These are phyloP conservation scores for Balearica regulorum DNA, from an alignment of 2,797 vertebrate species.

Conservation along the genomic window DNA sequence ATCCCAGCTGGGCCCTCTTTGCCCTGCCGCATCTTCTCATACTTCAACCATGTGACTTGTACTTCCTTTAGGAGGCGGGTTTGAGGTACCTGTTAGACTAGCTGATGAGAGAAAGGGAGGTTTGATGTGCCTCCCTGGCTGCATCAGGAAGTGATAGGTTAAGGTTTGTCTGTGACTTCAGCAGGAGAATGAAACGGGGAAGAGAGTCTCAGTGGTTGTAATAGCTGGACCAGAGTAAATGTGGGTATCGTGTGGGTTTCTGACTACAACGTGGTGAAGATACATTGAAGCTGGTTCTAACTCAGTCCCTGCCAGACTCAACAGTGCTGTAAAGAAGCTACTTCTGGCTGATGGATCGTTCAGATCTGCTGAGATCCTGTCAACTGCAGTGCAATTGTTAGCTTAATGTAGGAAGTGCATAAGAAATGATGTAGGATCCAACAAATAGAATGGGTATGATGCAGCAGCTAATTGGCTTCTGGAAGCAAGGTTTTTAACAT, in stretches of 20 bases:
- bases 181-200: not conserved
- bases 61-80: not conserved
- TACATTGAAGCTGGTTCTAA: not conserved
- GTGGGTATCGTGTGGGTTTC: not conserved
- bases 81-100: not conserved
- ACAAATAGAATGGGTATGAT: not conserved
- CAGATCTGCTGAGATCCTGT: not conserved
- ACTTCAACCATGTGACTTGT: not conserved
- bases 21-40: not conserved
- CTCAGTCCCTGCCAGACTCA: not conserved
- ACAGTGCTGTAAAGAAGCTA: not conserved
- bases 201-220: not conserved
- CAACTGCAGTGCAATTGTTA: not conserved
- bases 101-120: not conserved
- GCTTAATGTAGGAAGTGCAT: accelerated
- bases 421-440: not conserved
- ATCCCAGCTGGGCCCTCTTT: not conserved
- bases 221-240: not conserved
- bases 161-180: not conserved
- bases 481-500: not conserved
- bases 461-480: not conserved
- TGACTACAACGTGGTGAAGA: not conserved
- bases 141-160: not conserved
- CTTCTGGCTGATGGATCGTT: not conserved
- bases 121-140: not conserved